phyloP scores from a whole-genome alignment of 53 echinoderm and acorn worm species.

The Holothuria leucospilota region DNA sequence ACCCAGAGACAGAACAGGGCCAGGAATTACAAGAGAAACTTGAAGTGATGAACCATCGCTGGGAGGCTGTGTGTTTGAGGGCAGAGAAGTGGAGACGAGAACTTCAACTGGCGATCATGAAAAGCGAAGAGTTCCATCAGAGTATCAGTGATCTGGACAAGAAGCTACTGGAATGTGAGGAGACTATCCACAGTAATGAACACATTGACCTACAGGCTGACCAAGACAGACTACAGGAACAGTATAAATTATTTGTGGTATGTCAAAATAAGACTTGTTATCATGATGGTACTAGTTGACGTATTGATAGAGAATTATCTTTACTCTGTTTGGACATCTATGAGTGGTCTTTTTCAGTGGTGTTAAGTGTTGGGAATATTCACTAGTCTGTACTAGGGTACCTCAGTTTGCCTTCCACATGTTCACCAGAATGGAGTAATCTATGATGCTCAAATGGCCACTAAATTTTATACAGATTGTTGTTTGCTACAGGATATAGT shows the following conservation, averaged over 20 bases:
- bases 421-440: no score
- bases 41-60: slow-evolving; percentile 89
- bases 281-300: no score
- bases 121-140: slow-evolving; percentile 97
- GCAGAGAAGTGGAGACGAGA: slow-evolving; percentile 95
- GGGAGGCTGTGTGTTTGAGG: slow-evolving; percentile 79
- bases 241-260: slow-evolving; percentile 89
- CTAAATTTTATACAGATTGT: no score
- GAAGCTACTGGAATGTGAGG: slow-evolving; percentile 77
- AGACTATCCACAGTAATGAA: slow-evolving; percentile 72
- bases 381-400: no score
- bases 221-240: slow-evolving; percentile 77
- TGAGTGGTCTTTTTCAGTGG: neutral
- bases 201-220: slow-evolving; percentile 82
- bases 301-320: neutral
- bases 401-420: no score
- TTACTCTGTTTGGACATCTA: neutral
- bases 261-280: slow-evolving; percentile 3
- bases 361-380: neutral
- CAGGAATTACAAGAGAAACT: slow-evolving; percentile 82
- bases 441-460: no score
- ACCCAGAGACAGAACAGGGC: slow-evolving; percentile 76
- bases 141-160: slow-evolving; percentile 84
- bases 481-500: no score
- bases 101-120: slow-evolving; percentile 84